These are phyloP conservation scores for Stegodyphus mimosarum DNA, from an alignment of 1,140 invertebrate species.

Conservation along the genomic window DNA sequence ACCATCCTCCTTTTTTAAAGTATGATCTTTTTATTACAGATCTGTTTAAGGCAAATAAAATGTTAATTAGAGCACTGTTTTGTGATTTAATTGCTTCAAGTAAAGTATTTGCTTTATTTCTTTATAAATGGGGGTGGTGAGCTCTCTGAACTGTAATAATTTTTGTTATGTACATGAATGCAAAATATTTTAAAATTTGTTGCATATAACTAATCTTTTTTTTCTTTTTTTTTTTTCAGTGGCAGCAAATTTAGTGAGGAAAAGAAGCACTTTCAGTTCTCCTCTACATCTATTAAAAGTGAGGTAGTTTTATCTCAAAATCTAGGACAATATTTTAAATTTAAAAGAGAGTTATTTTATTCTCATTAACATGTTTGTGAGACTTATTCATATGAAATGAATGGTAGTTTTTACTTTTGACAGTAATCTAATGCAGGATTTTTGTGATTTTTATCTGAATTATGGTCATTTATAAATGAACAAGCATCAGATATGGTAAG, in stretches of 20 bases:
- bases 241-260: constrained; percentile 77
- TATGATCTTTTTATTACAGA: no score
- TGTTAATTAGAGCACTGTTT: no score
- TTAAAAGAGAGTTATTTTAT: neutral
- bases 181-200: no score
- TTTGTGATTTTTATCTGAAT: neutral
- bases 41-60: no score
- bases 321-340: neutral
- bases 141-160: no score
- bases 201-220: no score
- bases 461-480: neutral
- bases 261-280: constrained; percentile 70
- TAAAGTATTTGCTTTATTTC: no score
- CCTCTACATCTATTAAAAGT: constrained; percentile 53
- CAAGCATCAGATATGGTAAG: neutral
- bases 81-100: no score
- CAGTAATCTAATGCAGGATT: neutral
- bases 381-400: neutral
- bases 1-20: no score
- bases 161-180: no score
- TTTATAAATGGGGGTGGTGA: no score
- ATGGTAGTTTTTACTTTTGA: neutral
- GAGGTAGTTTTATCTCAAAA: constrained; percentile 5
- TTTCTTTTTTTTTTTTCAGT: constrained; percentile 73
- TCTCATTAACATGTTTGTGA: neutral